Evolutionary conservation across 2,113 vertebrate species (phyloP), one percentile per base, ranked within the genome.

Genomic region (Engystomops pustulosus): DNA sequence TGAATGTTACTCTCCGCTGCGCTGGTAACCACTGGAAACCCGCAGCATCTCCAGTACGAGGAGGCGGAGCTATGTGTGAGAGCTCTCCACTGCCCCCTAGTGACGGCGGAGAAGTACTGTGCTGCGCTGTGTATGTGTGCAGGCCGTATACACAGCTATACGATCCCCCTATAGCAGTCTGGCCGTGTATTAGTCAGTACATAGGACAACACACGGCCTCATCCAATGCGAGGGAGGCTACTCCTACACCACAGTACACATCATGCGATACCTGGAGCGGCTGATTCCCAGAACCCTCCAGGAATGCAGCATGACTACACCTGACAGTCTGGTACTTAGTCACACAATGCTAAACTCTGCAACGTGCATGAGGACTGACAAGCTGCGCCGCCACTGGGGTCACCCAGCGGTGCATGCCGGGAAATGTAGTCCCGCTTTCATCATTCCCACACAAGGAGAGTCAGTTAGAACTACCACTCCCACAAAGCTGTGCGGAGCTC

Each of bases 381-480:
- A 4, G 38, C 38, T 8, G 38, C 38, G 38, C 38, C 8, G 38
- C 38, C 38, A 41, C 38, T 8, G 4, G 38, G 38, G 38, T 41
- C 38, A 41, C 14, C n/a, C 23, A 4, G 4, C 60, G 30, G 18
- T 87, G 93, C 82, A 88, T 75, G 90, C 34, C 89, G 91, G 93
- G 81, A 78, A 3, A 11, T 90, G 90, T 88, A 91, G 92, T 93
- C 85, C 3, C 0, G 7, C 0, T 0, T 3, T 18, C 0, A 10
- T 11, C 7, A 58, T 1, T 11, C 3, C 5, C 0, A 9, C 30
- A 32, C 2, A 3, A 7, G 10, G 5, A 4, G 0, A 15, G 6
- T 9, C 0, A 6, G 0, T 20, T 11, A n/a, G 71, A 90, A 94
- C 93, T 93, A 87, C 87, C 0, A 0, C 60, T 91, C 91, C 93